These are phyloP conservation scores for Amazona ochrocephala DNA, from an alignment of 2,797 vertebrate genomes.

Conservation along the genomic window DNA sequence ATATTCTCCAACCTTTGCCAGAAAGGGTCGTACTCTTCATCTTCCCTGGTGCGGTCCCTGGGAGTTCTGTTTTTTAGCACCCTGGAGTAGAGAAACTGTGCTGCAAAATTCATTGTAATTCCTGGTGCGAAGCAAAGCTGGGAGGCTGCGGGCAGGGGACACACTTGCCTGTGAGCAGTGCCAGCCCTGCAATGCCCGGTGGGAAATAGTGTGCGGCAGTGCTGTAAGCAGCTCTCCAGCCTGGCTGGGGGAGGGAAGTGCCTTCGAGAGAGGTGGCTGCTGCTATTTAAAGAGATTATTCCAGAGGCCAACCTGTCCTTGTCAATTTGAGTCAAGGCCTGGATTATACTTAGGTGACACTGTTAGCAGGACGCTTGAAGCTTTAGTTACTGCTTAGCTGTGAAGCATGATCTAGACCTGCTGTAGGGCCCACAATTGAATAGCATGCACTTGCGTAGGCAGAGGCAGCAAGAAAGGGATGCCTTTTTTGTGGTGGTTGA, in stretches of 20 bases:
- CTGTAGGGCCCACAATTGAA: fast-evolving
- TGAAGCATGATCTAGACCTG: neutral
- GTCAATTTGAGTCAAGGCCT: slow-evolving; percentile 85
- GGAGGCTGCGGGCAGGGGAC: neutral
- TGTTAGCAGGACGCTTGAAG: slow-evolving; percentile 81
- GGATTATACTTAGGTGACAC: slow-evolving; percentile 84
- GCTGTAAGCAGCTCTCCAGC: neutral
- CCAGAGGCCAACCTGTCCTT: slow-evolving; percentile 67
- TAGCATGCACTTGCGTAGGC: neutral
- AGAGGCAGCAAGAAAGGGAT: neutral
- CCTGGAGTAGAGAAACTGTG: slow-evolving; percentile 88
- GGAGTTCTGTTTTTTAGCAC: slow-evolving; percentile 80
- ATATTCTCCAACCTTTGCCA: slow-evolving; percentile 92
- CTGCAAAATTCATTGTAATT: slow-evolving; percentile 88
- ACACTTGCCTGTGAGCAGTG: slow-evolving; percentile 14
- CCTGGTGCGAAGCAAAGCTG: neutral
- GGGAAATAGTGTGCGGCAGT: neutral
- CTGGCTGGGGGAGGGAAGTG: slow-evolving; percentile 11
- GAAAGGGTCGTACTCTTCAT: slow-evolving; percentile 91
- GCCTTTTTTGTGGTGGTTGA: neutral
- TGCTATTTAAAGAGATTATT: slow-evolving; percentile 79
- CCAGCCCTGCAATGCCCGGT: slow-evolving; percentile 11
- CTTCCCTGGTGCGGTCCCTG: slow-evolving; percentile 70
- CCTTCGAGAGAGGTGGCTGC: slow-evolving; percentile 30
- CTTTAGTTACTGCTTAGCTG: slow-evolving; percentile 83